These are phyloP conservation scores for Platorchestia sp. DNA, from an alignment of 1,140 invertebrate genomes.

Conservation along the genomic window DNA sequence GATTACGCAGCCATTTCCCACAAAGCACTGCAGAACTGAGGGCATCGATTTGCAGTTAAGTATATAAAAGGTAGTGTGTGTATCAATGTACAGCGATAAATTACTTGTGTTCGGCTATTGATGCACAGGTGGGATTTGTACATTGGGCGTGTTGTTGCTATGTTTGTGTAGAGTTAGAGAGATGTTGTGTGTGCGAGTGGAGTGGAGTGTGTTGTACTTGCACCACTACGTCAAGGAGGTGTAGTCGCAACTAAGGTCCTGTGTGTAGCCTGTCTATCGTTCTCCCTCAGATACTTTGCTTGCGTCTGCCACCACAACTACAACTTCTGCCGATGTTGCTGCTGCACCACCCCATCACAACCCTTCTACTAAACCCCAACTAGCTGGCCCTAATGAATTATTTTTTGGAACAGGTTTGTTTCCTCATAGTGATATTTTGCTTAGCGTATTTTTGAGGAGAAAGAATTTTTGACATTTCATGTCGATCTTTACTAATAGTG, in stretches of 20 bases:
- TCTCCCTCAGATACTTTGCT: constrained; percentile 51
- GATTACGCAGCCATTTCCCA: no score
- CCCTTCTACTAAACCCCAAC: constrained; percentile 41
- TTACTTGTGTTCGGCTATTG: no score
- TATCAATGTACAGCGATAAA: no score
- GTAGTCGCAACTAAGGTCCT: not conserved
- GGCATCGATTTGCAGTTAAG: no score
- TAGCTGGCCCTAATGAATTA: constrained; percentile 54
- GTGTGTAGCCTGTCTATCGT: constrained; percentile 32
- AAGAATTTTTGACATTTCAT: not conserved
- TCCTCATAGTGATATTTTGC: not conserved
- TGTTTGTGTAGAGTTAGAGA: not conserved
- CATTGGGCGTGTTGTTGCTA: not conserved
- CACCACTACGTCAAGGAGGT: not conserved
- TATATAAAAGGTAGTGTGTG: no score
- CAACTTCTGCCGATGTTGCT: not conserved
- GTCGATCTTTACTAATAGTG: not conserved
- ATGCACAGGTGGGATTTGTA: not conserved
- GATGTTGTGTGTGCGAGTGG: not conserved
- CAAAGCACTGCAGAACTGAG: no score
- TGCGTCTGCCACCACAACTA: constrained; percentile 16
- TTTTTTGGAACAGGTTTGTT: constrained; percentile 55
- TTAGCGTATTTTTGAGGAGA: not conserved
- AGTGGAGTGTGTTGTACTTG: not conserved
- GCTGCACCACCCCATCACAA: constrained; percentile 10